These are phyloP conservation scores for Pterocles orientalis DNA, from an alignment of 2,113 vertebrate species.

Conservation along the genomic window DNA sequence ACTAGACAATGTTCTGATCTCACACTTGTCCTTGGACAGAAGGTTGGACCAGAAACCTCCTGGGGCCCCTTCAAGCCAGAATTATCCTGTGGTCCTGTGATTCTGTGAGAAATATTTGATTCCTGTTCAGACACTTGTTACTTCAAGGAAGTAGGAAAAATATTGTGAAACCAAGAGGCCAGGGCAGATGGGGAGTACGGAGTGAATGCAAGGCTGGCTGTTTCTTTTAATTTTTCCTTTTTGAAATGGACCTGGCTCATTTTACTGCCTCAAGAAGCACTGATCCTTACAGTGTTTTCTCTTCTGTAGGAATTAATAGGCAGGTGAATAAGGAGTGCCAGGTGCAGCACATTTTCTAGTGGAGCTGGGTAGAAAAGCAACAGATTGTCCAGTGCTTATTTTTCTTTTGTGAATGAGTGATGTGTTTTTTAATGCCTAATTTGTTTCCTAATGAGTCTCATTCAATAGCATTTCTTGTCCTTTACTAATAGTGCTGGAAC, in stretches of 20 bases:
- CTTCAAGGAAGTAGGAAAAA: background rate
- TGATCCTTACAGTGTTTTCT: background rate
- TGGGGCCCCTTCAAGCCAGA: background rate
- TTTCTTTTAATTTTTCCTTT: background rate
- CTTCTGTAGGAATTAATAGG: background rate
- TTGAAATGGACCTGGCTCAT: background rate
- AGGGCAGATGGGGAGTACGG: background rate
- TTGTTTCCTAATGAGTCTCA: background rate
- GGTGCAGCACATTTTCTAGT: background rate
- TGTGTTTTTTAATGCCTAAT: background rate
- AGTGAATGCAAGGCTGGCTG: background rate
- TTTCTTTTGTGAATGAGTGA: background rate
- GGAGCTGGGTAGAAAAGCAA: background rate
- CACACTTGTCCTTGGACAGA: background rate
- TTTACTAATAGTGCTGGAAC: background rate
- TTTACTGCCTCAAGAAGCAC: background rate
- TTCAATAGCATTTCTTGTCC: background rate
- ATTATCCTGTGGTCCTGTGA: background rate
- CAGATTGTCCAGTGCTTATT: background rate
- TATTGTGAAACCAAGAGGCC: background rate
- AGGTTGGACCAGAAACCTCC: background rate
- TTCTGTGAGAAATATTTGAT: background rate
- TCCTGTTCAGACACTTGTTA: background rate
- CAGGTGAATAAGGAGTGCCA: background rate
- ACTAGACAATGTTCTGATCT: background rate